These are phyloP conservation scores for Hemibagrus wyckioides DNA, from an alignment of 2,113 vertebrate genomes.

Conservation along the genomic window DNA sequence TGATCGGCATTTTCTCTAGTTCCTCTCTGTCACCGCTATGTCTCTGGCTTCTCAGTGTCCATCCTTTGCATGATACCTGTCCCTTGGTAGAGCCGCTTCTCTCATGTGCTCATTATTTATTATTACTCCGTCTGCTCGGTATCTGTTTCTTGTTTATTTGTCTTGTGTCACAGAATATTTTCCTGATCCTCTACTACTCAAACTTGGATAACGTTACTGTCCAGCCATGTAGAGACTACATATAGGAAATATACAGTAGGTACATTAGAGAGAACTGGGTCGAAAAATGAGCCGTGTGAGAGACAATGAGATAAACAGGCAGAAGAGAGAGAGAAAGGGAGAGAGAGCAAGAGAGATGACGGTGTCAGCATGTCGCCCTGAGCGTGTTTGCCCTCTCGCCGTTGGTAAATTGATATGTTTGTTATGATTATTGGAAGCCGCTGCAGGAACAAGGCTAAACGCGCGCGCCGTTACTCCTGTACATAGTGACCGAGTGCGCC, in stretches of 20 bases:
- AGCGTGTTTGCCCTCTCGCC: not conserved
- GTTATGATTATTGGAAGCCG: not conserved
- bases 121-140: not conserved
- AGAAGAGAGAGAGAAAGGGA: not conserved
- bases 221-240: not conserved
- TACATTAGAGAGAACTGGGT: not conserved
- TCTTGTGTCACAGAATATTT: not conserved
- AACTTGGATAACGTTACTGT: not conserved
- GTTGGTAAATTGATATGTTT: not conserved
- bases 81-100: not conserved
- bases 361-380: constrained; percentile 8
- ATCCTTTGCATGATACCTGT: not conserved
- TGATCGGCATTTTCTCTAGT: not conserved
- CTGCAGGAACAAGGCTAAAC: not conserved
- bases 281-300: not conserved
- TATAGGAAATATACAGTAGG: not conserved
- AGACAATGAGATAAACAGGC: not conserved
- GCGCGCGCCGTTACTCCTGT: not conserved
- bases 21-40: not conserved
- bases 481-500: not conserved
- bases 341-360: constrained; percentile 7
- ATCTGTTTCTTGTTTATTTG: not conserved
- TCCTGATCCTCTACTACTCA: not conserved
- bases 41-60: not conserved
- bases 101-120: not conserved